phyloP scores from a whole-genome alignment of 1,140 invertebrate species.

The Procambarus clarkii region DNA sequence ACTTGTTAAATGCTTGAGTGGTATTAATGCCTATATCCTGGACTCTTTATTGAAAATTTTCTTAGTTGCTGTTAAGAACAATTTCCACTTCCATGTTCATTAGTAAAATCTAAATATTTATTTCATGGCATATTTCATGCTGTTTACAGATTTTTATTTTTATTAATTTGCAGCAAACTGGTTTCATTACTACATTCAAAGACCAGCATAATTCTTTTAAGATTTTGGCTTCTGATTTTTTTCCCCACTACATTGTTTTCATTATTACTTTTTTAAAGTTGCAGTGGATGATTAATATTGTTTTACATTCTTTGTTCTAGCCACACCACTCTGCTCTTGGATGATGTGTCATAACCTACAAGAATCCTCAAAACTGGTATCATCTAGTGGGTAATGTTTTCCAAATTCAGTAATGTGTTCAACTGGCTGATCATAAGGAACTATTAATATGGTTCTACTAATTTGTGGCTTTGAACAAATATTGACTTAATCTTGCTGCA shows the following conservation, averaged over 20 bases:
- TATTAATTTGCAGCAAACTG: no score
- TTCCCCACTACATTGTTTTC: not conserved
- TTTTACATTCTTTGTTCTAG: constrained; percentile 35
- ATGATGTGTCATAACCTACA: constrained; percentile 41
- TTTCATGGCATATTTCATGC: no score
- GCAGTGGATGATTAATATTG: not conserved
- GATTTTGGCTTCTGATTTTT: not conserved
- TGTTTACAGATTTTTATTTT: no score
- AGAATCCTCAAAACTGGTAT: constrained; percentile 19
- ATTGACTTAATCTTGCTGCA: not conserved
- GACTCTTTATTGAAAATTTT: no score
- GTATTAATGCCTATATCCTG: no score
- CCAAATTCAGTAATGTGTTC: not conserved
- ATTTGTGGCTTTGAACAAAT: not conserved
- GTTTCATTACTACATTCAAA: no score
- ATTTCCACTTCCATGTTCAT: no score
- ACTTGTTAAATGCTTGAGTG: no score
- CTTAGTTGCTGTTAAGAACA: no score
- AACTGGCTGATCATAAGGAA: not conserved
- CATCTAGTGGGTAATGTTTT: constrained; percentile 21
- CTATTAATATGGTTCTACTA: not conserved
- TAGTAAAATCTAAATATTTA: no score
- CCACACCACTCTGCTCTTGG: constrained; percentile 52
- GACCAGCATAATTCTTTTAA: not conserved
- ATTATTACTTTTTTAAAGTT: not conserved